These are phyloP conservation scores for Datnioides undecimradiatus DNA, from an alignment of 2,113 vertebrate genomes.

Conservation along the genomic window DNA sequence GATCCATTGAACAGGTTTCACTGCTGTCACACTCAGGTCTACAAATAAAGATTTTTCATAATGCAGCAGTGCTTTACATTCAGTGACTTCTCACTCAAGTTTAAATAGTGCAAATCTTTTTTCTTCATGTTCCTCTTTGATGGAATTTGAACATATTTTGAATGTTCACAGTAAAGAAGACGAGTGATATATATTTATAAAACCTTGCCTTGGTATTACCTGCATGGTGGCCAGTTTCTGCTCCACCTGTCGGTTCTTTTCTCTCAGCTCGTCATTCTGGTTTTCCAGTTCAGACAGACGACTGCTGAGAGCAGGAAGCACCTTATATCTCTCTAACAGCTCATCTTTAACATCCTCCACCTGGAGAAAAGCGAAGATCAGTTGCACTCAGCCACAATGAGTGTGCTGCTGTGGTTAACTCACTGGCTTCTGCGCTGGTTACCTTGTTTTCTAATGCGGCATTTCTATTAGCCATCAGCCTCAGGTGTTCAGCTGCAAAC, in stretches of 20 bases:
- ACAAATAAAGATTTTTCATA: not conserved
- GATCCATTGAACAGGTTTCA: too few relatives aligned
- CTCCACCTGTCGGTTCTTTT: constrained; percentile 81
- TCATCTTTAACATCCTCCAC: constrained; percentile 82
- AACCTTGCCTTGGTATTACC: constrained; percentile 51
- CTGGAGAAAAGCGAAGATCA: constrained; percentile 26
- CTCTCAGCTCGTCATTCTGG: constrained; percentile 79
- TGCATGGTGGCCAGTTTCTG: constrained; percentile 82
- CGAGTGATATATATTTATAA: not conserved
- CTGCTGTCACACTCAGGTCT: too few relatives aligned
- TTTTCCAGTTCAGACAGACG: constrained; percentile 79
- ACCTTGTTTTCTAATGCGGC: constrained; percentile 93
- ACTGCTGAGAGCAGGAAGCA: constrained; percentile 80
- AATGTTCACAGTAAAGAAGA: not conserved
- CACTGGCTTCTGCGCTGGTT: constrained; percentile 28
- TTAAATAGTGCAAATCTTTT: not conserved
- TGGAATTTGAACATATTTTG: not conserved
- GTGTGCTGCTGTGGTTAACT: too few relatives aligned
- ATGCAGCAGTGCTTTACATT: not conserved
- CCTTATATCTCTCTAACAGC: constrained; percentile 80
- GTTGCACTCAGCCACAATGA: not conserved
- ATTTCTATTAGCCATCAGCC: constrained; percentile 92
- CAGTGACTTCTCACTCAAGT: not conserved
- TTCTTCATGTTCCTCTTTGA: not conserved
- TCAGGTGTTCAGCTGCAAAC: constrained; percentile 93